Conservation (phyloP, 2,888 invertebrate species). For the Patella ulyssiponensis region DNA sequence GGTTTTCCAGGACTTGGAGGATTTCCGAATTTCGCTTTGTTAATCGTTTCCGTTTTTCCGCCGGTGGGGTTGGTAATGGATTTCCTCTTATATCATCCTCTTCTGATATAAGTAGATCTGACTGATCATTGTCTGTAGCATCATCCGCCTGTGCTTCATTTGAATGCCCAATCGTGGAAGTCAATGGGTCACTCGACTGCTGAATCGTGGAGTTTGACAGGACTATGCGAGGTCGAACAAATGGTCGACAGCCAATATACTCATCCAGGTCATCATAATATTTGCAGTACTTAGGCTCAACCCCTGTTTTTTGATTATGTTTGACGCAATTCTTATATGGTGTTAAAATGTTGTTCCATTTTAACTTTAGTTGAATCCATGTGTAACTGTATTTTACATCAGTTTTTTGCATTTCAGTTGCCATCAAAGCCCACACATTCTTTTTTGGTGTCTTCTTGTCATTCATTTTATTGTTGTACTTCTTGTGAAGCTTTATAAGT, state of each 20-base stretch:
- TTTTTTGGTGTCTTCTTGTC: neutral
- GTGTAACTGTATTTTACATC: neutral
- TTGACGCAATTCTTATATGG: neutral
- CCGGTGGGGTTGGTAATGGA: too few relatives aligned
- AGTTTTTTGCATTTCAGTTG: neutral
- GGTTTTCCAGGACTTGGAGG: too few relatives aligned
- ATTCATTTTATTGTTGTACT: neutral
- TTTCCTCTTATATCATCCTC: too few relatives aligned
- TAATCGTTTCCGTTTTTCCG: too few relatives aligned
- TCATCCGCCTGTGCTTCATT: too few relatives aligned
- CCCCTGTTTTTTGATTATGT: neutral
- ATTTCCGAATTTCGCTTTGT: too few relatives aligned
- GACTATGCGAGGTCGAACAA: too few relatives aligned
- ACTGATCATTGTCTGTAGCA: too few relatives aligned
- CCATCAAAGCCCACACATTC: neutral
- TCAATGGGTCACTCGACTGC: too few relatives aligned
- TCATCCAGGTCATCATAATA: neutral
- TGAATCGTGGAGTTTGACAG: too few relatives aligned
- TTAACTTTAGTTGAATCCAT: neutral
- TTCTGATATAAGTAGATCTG: too few relatives aligned
- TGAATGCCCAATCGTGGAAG: too few relatives aligned
- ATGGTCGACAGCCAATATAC: neutral
- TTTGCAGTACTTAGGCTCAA: neutral
- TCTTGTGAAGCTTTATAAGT: neutral
- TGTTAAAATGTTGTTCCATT: neutral